Percentiles rank a stretch among this genome's conserved stretches.
phyloP scores from a whole-genome alignment of 1,140 invertebrate species.

The Ceratina calcarata region DNA sequence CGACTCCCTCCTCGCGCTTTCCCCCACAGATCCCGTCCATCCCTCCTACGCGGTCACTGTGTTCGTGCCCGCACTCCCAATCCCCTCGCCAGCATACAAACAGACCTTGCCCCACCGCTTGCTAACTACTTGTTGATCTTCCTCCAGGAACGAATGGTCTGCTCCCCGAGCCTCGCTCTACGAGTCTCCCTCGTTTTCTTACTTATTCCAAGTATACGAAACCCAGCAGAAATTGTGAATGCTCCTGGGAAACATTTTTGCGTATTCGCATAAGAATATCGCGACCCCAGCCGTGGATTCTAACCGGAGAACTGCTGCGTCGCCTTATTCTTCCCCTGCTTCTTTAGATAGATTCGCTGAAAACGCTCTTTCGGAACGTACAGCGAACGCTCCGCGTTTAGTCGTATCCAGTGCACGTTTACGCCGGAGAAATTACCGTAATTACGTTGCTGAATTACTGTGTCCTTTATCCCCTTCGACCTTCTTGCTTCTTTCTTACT shows the following conservation, averaged over 20 bases:
- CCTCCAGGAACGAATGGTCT: constrained; percentile 49
- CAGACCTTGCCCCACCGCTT: constrained; percentile 54
- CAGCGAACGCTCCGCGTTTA: neutral
- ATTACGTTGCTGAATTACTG: constrained; percentile 52
- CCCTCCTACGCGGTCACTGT: neutral
- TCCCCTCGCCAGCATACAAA: constrained; percentile 55
- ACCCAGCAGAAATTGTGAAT: too few species aligned
- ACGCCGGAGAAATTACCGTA: constrained; percentile 49
- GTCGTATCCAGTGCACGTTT: constrained; percentile 54
- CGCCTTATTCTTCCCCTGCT: too few species aligned
- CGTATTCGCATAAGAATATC: neutral
- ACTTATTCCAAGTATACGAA: neutral
- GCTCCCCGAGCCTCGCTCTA: neutral
- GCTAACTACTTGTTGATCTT: constrained; percentile 70
- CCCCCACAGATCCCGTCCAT: too few species aligned
- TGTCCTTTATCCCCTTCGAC: constrained; percentile 4
- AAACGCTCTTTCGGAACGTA: neutral
- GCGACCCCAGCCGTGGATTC: too few species aligned
- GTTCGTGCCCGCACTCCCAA: constrained; percentile 37
- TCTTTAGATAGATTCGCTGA: neutral
- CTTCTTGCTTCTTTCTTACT: too few species aligned
- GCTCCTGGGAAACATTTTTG: neutral
- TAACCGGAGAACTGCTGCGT: too few species aligned
- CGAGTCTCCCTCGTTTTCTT: neutral
- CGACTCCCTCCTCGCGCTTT: too few species aligned